Evolutionary conservation across 1,140 invertebrate genomes (phyloP).

Genomic region (Myzus persicae): DNA sequence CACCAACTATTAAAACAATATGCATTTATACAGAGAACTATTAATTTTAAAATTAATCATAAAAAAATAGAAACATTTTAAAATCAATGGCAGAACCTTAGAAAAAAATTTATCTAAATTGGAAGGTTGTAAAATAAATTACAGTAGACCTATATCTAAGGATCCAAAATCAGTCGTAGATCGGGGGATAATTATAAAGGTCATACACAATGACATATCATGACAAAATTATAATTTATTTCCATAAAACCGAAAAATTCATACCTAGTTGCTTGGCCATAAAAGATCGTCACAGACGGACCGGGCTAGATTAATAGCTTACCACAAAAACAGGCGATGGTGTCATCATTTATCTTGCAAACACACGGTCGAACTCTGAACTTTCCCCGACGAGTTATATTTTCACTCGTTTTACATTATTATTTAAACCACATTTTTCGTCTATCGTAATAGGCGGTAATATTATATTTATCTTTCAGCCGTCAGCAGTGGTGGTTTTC

Average conservation of each 20-base stretch:
- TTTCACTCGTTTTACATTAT: not conserved
- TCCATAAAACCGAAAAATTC: not conserved
- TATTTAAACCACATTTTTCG: slow-evolving; percentile 1
- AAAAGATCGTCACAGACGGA: not conserved
- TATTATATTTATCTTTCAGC: not conserved
- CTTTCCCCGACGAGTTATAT: not conserved
- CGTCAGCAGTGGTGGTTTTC: not conserved
- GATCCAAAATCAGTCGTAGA: not conserved
- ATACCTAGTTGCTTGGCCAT: not conserved
- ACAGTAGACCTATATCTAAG: not conserved
- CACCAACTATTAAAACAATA: not conserved
- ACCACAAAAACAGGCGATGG: not conserved
- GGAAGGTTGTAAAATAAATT: not conserved
- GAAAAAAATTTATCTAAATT: not conserved
- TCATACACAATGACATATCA: too few relatives aligned
- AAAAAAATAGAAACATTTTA: too few relatives aligned
- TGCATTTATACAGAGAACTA: not conserved
- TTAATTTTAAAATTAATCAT: too few relatives aligned
- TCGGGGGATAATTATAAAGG: too few relatives aligned
- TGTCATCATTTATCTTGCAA: not conserved
- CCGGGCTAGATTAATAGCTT: not conserved
- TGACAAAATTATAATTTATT: not conserved
- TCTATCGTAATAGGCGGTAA: too few relatives aligned
- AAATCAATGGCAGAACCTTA: not conserved
- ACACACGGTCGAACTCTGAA: not conserved